A percentile compares a stretch with the other conserved stretches of the same genome.
Evolutionary conservation across 2,888 invertebrate species (phyloP).

Genomic region (Argyresthia albistria): DNA sequence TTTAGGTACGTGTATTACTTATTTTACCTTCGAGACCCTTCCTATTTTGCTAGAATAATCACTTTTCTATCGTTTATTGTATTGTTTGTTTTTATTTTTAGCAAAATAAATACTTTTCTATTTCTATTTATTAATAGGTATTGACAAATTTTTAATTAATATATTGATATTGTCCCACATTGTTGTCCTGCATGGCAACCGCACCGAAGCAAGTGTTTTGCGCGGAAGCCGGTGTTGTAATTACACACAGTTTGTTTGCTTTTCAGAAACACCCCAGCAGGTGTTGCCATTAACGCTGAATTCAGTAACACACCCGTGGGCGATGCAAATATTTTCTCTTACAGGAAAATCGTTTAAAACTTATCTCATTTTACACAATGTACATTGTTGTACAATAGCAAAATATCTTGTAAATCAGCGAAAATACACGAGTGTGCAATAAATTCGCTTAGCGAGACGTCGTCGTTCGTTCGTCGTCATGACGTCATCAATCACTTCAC

Average conservation of each 20-base stretch:
- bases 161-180: too few relatives aligned
- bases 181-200: too few relatives aligned
- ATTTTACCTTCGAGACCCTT: too few relatives aligned
- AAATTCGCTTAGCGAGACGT: slow-evolving; percentile 18
- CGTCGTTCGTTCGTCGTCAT: slow-evolving; percentile 19
- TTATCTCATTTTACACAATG: not conserved
- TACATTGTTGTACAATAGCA: not conserved
- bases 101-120: too few relatives aligned
- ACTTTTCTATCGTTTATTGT: too few relatives aligned
- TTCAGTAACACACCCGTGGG: slow-evolving; percentile 18
- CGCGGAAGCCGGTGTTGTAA: slow-evolving; percentile 20
- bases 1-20: too few relatives aligned
- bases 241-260: slow-evolving; percentile 27
- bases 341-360: slow-evolving; percentile 1
- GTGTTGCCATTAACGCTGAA: slow-evolving; percentile 19
- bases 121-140: too few relatives aligned
- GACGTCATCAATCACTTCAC: slow-evolving; percentile 36
- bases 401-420: too few relatives aligned
- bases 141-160: too few relatives aligned
- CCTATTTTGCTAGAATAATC: too few relatives aligned
- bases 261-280: slow-evolving; percentile 22
- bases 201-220: too few relatives aligned
- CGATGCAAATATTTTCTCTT: slow-evolving; percentile 26
- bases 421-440: slow-evolving; percentile 18
- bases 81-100: too few relatives aligned